phyloP scores from a whole-genome alignment of 2,797 vertebrate genomes.

The Smutsia temminckii region DNA sequence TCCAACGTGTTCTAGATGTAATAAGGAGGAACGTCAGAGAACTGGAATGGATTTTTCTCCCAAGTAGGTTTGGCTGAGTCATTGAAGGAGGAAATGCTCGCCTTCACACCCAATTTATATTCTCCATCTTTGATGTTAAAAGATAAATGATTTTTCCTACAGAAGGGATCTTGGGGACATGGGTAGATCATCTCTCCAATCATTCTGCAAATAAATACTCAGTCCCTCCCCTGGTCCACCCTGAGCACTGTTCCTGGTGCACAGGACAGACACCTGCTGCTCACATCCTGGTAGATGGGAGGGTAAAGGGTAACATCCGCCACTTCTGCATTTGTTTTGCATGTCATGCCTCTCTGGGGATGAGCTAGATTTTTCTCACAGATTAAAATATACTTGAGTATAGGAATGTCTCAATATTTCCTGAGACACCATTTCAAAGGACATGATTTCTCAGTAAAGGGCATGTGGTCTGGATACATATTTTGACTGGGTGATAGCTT shows the following conservation, averaged over 20 bases:
- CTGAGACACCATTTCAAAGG: neutral
- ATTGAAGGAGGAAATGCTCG: neutral
- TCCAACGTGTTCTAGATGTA: neutral
- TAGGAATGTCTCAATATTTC: neutral
- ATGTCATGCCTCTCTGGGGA: neutral
- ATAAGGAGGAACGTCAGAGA: neutral
- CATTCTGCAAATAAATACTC: neutral
- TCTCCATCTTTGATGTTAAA: neutral
- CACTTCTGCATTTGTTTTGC: accelerated
- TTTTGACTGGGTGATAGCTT: neutral
- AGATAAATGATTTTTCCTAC: neutral
- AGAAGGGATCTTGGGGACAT: neutral
- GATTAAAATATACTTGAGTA: neutral
- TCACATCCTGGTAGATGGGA: neutral
- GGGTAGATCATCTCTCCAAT: neutral
- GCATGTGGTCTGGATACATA: neutral
- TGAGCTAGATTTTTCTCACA: neutral
- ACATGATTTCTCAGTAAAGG: neutral
- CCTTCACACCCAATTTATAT: neutral
- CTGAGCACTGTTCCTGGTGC: accelerated
- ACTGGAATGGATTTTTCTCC: neutral
- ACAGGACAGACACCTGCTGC: neutral
- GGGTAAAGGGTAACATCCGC: neutral
- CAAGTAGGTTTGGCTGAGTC: neutral
- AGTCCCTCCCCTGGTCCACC: too few relatives aligned